Percentiles rank a stretch among this genome's conserved stretches.
Evolutionary conservation across 2,113 vertebrate genomes (phyloP).

Genomic region (Hippocampus zosterae): DNA sequence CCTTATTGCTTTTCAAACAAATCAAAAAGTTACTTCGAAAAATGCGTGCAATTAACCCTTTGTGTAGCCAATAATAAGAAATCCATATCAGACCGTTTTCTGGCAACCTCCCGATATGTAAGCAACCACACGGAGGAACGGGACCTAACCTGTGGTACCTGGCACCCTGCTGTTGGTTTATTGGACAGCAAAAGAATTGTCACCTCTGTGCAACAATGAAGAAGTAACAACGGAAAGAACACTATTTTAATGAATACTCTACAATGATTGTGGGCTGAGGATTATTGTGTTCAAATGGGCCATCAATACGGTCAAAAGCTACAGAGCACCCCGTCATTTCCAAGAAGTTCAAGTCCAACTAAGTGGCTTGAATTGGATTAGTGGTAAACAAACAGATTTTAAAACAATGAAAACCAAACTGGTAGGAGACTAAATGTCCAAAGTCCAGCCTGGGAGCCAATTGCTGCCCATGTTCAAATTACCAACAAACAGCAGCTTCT

Average conservation of each 20-base stretch:
- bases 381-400: too few relatives aligned
- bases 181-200: neutral
- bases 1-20: conserved; percentile 23
- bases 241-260: neutral
- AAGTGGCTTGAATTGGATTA: too few relatives aligned
- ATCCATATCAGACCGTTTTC: neutral
- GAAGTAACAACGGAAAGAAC: neutral
- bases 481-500: too few relatives aligned
- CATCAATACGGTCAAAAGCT: too few relatives aligned
- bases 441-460: too few relatives aligned
- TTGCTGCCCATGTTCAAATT: too few relatives aligned
- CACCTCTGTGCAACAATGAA: neutral
- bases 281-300: neutral
- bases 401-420: too few relatives aligned
- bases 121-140: neutral
- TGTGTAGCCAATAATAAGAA: neutral
- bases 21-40: conserved; percentile 11
- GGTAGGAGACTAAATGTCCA: too few relatives aligned
- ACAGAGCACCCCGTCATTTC: too few relatives aligned
- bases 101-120: too few relatives aligned
- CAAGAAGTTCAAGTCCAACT: too few relatives aligned
- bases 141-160: too few relatives aligned
- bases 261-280: neutral
- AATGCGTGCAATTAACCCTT: neutral
- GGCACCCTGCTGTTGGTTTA: neutral